Conservation (phyloP, 2,888 invertebrate genomes). For the Litoditis marina region DNA sequence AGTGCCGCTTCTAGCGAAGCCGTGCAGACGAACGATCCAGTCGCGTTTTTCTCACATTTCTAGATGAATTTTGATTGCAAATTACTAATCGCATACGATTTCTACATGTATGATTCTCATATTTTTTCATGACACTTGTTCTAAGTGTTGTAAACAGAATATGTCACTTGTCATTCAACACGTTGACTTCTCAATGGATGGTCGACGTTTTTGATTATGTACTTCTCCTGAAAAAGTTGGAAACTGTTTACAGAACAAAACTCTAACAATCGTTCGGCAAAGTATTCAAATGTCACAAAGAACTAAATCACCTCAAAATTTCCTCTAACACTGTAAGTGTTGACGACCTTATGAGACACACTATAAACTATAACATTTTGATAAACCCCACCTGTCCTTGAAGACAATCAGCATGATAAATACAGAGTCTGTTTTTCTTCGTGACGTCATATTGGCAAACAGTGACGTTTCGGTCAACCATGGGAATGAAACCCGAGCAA, state of each 20-base stretch:
- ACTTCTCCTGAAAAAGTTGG: neutral
- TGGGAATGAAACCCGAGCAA: conserved; percentile 29
- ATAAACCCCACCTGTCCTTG: conserved; percentile 29
- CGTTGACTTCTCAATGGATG: neutral
- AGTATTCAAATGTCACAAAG: neutral
- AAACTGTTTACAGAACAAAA: neutral
- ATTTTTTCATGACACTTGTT: neutral
- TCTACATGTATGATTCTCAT: no score
- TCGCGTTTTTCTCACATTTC: conserved; percentile 6
- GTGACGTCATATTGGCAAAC: conserved; percentile 34
- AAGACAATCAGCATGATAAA: conserved; percentile 36
- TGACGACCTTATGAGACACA: no score
- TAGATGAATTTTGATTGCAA: neutral
- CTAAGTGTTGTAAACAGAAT: no score
- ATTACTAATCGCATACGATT: neutral
- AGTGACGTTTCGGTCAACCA: conserved; percentile 32
- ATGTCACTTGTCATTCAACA: no score
- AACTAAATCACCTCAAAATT: no score
- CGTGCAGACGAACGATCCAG: conserved; percentile 17
- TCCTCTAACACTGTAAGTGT: no score
- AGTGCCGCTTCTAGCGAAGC: conserved; percentile 25
- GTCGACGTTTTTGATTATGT: neutral
- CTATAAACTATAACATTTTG: no score
- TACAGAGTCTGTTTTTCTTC: conserved; percentile 31
- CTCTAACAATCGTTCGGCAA: neutral